Percentiles rank a stretch among this genome's conserved stretches.
phyloP scores from a whole-genome alignment of 2,888 invertebrate species.

The Sinohyriopsis cumingii region DNA sequence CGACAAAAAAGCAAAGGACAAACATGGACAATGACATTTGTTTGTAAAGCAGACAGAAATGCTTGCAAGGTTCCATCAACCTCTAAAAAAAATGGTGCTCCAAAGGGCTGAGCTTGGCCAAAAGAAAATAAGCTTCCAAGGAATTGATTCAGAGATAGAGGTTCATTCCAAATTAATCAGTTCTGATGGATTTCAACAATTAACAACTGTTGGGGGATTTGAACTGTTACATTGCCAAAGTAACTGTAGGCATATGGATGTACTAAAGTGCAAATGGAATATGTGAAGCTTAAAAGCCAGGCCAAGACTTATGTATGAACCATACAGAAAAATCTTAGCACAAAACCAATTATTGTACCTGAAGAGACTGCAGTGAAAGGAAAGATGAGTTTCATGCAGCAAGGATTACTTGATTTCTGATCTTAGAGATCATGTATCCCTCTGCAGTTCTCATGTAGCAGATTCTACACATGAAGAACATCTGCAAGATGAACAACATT shows the following conservation, averaged over 20 bases:
- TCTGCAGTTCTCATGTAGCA: neutral
- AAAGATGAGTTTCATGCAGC: conserved; percentile 10
- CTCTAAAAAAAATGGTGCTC: conserved; percentile 4
- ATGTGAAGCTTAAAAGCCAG: conserved; percentile 8
- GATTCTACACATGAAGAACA: neutral
- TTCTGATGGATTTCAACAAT: conserved; percentile 5
- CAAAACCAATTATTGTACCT: neutral
- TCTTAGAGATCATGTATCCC: conserved; percentile 9
- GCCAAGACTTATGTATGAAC: conserved; percentile 18
- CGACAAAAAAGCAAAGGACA: neutral
- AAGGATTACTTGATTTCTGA: conserved; percentile 4
- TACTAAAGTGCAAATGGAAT: conserved; percentile 10
- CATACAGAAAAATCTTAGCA: conserved; percentile 13
- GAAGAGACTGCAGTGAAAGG: neutral
- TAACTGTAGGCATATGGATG: conserved; percentile 12
- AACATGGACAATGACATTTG: conserved; percentile 17
- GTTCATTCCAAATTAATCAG: neutral
- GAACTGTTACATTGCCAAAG: conserved; percentile 15
- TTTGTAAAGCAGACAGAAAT: conserved; percentile 14
- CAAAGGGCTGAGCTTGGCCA: conserved; percentile 13
- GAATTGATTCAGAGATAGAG: conserved; percentile 6
- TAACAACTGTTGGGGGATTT: conserved; percentile 12
- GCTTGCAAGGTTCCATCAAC: conserved; percentile 2
- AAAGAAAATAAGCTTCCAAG: conserved; percentile 9
- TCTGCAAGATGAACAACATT: too few species aligned